A percentile compares a stretch with the other conserved stretches of the same genome.
Conservation (phyloP, 2,888 invertebrate species). For the Callinectes sapidus region DNA sequence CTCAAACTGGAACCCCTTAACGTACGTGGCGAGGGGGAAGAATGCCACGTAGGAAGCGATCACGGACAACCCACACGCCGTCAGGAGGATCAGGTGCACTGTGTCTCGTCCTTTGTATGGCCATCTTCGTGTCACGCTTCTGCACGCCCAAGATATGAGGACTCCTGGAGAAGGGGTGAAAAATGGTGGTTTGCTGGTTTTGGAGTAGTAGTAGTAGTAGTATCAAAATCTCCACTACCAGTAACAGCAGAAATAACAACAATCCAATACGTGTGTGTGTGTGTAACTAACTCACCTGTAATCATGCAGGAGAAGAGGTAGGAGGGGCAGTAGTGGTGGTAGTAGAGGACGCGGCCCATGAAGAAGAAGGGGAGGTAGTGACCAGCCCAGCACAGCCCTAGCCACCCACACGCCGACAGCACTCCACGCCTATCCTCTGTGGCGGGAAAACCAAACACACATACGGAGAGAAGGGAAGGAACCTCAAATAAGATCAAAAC, state of each 20-base stretch:
- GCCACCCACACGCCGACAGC: slow-evolving; percentile 58
- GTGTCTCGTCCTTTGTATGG: neutral
- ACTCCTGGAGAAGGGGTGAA: slow-evolving; percentile 34
- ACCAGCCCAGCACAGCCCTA: slow-evolving; percentile 64
- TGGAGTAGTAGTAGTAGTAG: no score
- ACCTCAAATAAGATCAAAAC: neutral
- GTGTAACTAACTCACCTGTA: slow-evolving; percentile 54
- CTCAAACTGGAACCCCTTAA: slow-evolving; percentile 56
- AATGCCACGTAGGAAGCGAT: slow-evolving; percentile 62
- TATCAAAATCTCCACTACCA: no score
- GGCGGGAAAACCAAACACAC: neutral
- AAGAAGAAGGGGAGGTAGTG: slow-evolving; percentile 72
- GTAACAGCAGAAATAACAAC: no score
- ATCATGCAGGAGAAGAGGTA: slow-evolving; percentile 72
- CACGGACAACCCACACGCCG: slow-evolving; percentile 14
- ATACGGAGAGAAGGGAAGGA: neutral
- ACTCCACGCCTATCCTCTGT: slow-evolving; percentile 41
- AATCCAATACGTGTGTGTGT: no score
- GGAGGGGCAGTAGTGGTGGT: slow-evolving; percentile 71
- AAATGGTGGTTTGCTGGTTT: neutral
- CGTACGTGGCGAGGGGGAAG: slow-evolving; percentile 70
- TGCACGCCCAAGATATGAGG: slow-evolving; percentile 38
- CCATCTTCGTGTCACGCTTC: neutral
- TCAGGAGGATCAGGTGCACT: slow-evolving; percentile 9
- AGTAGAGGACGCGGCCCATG: slow-evolving; percentile 72